Base-by-base conservation (phyloP, 2,113 vertebrate species). In the Agapornis roseicollis region DNA sequence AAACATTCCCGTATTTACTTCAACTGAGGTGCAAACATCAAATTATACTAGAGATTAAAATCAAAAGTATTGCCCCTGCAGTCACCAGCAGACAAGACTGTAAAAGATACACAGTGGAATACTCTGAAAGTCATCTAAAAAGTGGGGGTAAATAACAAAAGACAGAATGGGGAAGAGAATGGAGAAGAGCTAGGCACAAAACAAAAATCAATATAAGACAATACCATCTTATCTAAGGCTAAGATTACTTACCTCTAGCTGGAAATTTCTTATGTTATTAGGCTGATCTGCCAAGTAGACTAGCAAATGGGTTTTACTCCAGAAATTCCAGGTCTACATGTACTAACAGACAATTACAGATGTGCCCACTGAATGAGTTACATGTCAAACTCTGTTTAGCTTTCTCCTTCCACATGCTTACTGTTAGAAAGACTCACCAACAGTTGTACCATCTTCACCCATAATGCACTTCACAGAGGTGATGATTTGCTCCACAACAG, bases 391-490 rank as follows among this genome's bases (percentile, higher is more conserved):
- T 80, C 66, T 35, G 17, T 68, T 61, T 55, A 14, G 46, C 28
- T 74, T 74, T 24, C 47, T 42, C 25, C 22, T 90, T 81, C 42
- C 28, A 89, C 28, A 18, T 27, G 49, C 11, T 78, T 55, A 69
- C 31, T 50, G 39, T 76, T 72, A 66, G 17, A 76, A 80, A 86
- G 71, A 97, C 98, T 97, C 95, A 99, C 99, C 99, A 25, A 99
- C 84, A 53, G 93, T 98, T 84, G 98, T 98, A 90, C 99, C 99
- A 68, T 99, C 99, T 97, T 99, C 98, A 90, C 99, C 99, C 99
- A 99, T 99, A 97, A 99, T 99, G 94, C 98, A 99, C 96, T 98
- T 99, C 98, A 99, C 98, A 0, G 99, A 99, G 94, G 98, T 97
- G 97, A 99, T 98, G 70, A 99, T 99, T 97, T 99, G 99, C 95